These are phyloP conservation scores for Heliconius himera DNA, from an alignment of 1,140 invertebrate genomes.

Conservation along the genomic window DNA sequence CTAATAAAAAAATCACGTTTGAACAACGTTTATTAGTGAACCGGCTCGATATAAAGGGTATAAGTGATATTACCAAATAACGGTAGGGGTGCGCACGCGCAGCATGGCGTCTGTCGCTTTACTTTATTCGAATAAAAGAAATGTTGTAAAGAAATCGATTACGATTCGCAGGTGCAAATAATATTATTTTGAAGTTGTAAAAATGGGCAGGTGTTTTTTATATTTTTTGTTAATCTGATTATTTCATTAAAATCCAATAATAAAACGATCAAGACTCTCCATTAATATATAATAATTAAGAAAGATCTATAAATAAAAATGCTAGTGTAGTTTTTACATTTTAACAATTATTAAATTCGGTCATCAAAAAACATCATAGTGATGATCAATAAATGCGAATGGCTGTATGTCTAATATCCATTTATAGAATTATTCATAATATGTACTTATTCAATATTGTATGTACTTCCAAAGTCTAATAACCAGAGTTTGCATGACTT, in stretches of 20 bases:
- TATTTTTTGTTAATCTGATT: constrained; percentile 31
- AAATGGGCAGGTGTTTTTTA: constrained; percentile 50
- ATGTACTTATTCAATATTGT: no score
- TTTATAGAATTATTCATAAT: no score
- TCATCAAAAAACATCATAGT: background rate
- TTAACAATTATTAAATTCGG: background rate
- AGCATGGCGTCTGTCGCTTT: constrained; percentile 59
- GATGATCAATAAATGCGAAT: no score
- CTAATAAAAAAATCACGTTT: background rate
- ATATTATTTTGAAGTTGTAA: constrained; percentile 52
- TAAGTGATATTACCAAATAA: constrained; percentile 38
- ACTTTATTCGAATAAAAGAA: constrained; percentile 48
- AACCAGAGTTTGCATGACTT: no score
- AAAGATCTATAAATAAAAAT: constrained; percentile 11
- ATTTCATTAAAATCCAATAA: constrained; percentile 38
- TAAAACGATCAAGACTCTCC: constrained; percentile 22
- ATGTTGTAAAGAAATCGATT: constrained; percentile 63
- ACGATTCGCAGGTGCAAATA: constrained; percentile 75
- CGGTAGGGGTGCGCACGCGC: constrained; percentile 61
- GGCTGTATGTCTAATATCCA: no score
- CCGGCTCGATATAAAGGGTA: constrained; percentile 12
- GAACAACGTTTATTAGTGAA: background rate
- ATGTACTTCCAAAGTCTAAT: no score
- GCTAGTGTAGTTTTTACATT: background rate
- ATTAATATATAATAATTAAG: constrained; percentile 26